Evolutionary conservation across 2,113 vertebrate species (phyloP), one percentile per base, ranked within the genome.

Genomic region (Phalacrocorax pelagicus): DNA sequence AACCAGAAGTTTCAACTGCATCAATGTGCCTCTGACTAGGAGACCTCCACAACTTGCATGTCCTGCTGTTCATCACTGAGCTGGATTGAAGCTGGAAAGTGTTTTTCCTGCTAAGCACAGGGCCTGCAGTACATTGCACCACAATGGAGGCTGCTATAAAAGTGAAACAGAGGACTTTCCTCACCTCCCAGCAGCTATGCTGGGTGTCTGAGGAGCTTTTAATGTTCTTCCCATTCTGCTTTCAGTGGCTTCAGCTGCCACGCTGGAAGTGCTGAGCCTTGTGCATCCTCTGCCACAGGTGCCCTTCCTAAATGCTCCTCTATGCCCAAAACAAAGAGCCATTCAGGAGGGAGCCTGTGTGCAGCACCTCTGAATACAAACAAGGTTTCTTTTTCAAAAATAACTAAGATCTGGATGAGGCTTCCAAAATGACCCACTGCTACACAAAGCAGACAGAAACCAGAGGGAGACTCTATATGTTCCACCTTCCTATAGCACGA

Each of bases 381-480:
- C 19, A 63, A n/a, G 21, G 26, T 20, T 44, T 66, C 6, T 49
- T 24, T 59, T 70, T 69, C 3, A 55, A 69, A 62, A 75, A 52
- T 40, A 86, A 62, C 11, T 52, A 51, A 47, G 29, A 42, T 57
- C 19, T 79, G 44, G 6, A 69, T 47, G 38, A 57, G 11, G 49
- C 12, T 58, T 54, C 34, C 12, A 32, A 62, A 63, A 49, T 67
- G 24, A 0, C 11, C 14, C 12, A 1, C 36, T 81, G n/a, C 38
- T 44, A 46, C 34, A 40, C 24, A 61, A 75, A 85, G 49, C 49
- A 62, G n/a, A 27, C 18, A n/a, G 15, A 69, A 75, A 44, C 3
- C 30, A 61, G 52, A 72, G 15, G 34, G 46, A 87, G 4, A 23
- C 3, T 16, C 15, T 57, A 5, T 42, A 32, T 0, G 0, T 66